Conservation (phyloP, 2,797 vertebrate genomes). For the Microchirus variegatus region DNA sequence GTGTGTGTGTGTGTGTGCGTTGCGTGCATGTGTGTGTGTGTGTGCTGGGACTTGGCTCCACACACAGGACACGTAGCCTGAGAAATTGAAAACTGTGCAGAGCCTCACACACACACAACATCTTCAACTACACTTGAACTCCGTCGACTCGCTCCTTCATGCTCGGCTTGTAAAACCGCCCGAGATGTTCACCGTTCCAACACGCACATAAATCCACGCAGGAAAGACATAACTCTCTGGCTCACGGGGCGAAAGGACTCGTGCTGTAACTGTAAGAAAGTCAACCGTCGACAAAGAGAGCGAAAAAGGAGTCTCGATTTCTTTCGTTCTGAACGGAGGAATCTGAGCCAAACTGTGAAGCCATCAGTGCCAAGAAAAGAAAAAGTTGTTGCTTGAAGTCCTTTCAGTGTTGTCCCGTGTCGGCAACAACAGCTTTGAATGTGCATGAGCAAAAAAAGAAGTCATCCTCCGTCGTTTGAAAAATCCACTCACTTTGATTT, state of each 20-base stretch:
- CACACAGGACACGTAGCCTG: conserved; percentile 42
- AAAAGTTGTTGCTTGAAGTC: conserved; percentile 22
- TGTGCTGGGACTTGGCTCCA: conserved; percentile 41
- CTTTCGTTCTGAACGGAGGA: neutral
- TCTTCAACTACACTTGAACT: conserved; percentile 45
- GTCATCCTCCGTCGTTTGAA: neutral
- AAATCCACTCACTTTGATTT: neutral
- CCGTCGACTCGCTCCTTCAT: conserved; percentile 16
- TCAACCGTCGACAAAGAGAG: neutral
- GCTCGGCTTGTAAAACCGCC: conserved; percentile 20
- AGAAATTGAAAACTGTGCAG: conserved; percentile 50
- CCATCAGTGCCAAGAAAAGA: conserved; percentile 7
- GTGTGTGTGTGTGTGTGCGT: neutral
- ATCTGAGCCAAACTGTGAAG: neutral
- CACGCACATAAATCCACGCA: conserved; percentile 43
- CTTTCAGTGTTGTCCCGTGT: conserved; percentile 3
- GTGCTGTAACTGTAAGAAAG: conserved; percentile 20
- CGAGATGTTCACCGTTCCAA: conserved; percentile 23
- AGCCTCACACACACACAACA: conserved; percentile 49
- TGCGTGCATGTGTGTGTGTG: conserved; percentile 11
- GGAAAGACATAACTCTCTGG: conserved; percentile 37
- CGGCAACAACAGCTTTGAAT: neutral
- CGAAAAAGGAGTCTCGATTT: conserved; percentile 3
- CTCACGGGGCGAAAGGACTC: neutral
- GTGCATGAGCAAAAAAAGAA: conserved; percentile 2